Base-by-base conservation (phyloP, 2,113 vertebrate genomes). In the Typhlomys cinereus region DNA sequence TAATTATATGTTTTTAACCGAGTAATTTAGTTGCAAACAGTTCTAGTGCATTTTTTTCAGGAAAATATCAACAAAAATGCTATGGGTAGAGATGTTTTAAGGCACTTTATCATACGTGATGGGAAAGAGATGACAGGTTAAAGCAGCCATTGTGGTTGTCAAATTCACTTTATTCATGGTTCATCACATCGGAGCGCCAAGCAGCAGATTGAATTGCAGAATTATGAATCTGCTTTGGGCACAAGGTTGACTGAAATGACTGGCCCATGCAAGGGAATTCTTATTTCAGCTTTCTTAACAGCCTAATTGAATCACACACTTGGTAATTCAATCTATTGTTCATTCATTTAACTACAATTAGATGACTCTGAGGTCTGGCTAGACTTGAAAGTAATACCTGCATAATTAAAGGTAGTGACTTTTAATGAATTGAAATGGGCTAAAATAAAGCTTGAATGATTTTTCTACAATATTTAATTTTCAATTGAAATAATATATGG, bases 211-310 rank as follows among this genome's bases (percentile, higher is more conserved):
- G 80, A 69, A 78, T 78, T 84, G 41, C 34, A 78, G 50, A 93
- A 54, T 85, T 92, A 94, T 87, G 80, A 93, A 84, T 85, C 66
- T 93, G 20, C 34, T 87, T 75, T 78, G 15, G 36, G n/a, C 29
- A 76, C 12, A 69, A 78, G 61, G 31, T 74, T 92, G 66, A 80
- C 39, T 89, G 23, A 85, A 95, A 85, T 86, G 92, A 92, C 66
- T 84, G 70, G 27, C 57, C 41, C 8, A 64, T 50, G 17, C 27
- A 27, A 31, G 74, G 48, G n/a, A 91, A 39, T 57, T 94, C 75
- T 67, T 71, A 88, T 90, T 92, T 83, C 44, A 94, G 64, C 57
- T 86, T 95, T 89, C 48, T 90, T 94, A 91, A 93, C 92, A 69
- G 41, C 34, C 44, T 94, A 86, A 92, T 92, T 89, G 41, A 92